Base-by-base conservation (phyloP, 1,140 invertebrate species). In the Micrasema longulum region DNA sequence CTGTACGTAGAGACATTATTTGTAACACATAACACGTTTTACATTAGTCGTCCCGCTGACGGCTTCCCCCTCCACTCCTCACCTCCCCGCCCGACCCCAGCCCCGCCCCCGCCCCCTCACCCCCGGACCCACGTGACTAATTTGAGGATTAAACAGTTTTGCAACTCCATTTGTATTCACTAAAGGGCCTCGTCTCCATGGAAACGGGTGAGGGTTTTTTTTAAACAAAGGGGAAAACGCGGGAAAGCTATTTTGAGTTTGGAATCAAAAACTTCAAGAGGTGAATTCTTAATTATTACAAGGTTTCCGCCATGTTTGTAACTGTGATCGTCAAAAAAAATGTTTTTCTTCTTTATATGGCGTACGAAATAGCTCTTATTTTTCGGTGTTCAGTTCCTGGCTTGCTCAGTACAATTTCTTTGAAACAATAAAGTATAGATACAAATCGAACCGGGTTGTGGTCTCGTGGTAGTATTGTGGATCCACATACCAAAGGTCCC, bases 11-110 rank as follows among this genome's bases (percentile, higher is more conserved):
- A n/a, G n/a, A 41, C 66, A 55, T 75, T 76, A 76, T 76, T 76
- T 76, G 74, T 76, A 70, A 76, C 74, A 76, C 74, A 76, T 76
- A 76, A 76, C 74, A 76, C 74, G 74, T 76, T 76, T 76, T 76
- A 76, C 74, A 76, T 76, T 76, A 76, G 70, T 43, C 69, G 69
- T 66, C 41, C 43, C 68, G 74, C 66, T 70, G 70, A 70, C 74
- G 74, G 69, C 69, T 50, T 69, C 48, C 68, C 48, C 20, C 23
- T 35, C 22, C 12, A 38, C 26, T n/a, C n/a, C n/a, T n/a, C n/a
- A n/a, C n/a, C n/a, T n/a, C n/a, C n/a, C n/a, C n/a, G n/a, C n/a
- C n/a, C n/a, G n/a, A n/a, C n/a, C n/a, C n/a, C n/a, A n/a, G n/a
- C n/a, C n/a, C n/a, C n/a, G n/a, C n/a, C n/a, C n/a, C n/a, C n/a